phyloP scores from a whole-genome alignment of 2,888 invertebrate species.

The Anthophora plumipes region DNA sequence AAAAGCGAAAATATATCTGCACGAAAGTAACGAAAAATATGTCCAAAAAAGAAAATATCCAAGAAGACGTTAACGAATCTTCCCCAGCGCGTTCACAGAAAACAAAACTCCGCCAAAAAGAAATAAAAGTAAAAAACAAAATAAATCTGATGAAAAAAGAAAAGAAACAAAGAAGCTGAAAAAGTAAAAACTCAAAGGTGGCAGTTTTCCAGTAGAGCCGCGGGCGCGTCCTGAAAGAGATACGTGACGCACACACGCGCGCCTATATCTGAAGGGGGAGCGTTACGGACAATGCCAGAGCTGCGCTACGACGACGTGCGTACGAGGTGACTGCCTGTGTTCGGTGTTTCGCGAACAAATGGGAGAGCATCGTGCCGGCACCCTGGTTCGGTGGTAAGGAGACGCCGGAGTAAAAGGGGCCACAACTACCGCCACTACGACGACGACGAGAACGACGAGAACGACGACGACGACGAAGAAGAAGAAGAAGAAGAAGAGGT shows the following conservation, averaged over 20 bases:
- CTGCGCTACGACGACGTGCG: constrained; percentile 64
- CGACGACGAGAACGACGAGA: neutral
- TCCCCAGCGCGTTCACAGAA: neutral
- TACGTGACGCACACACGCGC: constrained; percentile 57
- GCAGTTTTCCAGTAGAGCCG: constrained; percentile 40
- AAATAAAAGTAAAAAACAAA: neutral
- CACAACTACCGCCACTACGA: constrained; percentile 5
- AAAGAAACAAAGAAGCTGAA: neutral
- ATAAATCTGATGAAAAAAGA: too few species aligned
- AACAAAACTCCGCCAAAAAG: neutral
- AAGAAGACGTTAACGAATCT: neutral
- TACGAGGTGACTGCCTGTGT: constrained; percentile 76
- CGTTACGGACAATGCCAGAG: constrained; percentile 64
- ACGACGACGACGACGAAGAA: constrained; percentile 20
- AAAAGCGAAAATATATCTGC: neutral
- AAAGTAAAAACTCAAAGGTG: constrained; percentile 22
- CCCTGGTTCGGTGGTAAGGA: constrained; percentile 58
- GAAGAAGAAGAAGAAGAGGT: constrained; percentile 69
- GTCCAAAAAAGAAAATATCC: neutral
- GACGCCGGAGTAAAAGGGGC: constrained; percentile 19
- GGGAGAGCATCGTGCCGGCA: constrained; percentile 80
- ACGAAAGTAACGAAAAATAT: neutral
- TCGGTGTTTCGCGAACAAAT: constrained; percentile 84
- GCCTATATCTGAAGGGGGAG: constrained; percentile 1
- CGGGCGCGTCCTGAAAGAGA: constrained; percentile 55